Evolutionary conservation across 2,113 vertebrate genomes (phyloP).

Genomic region (Peromyscus polionotus): DNA sequence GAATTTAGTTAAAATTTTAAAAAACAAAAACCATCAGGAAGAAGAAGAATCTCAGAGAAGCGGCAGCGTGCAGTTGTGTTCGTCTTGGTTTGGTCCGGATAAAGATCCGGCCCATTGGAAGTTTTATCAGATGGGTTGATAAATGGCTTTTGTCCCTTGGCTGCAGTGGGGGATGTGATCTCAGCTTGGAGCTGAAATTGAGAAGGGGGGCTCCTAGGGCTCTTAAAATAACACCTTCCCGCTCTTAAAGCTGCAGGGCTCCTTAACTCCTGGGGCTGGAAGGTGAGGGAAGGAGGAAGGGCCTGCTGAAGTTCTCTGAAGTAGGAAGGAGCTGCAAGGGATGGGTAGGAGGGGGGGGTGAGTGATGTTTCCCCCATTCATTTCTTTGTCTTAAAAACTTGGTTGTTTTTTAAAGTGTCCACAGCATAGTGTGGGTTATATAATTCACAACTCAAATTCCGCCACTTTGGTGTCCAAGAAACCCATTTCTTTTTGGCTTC

Average conservation of each 20-base stretch:
- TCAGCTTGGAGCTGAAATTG: constrained; percentile 76
- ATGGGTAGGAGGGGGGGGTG: neutral
- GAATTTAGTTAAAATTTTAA: neutral
- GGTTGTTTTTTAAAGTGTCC: neutral
- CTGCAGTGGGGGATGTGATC: constrained; percentile 74
- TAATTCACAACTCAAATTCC: constrained; percentile 58
- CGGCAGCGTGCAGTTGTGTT: neutral
- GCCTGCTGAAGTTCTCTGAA: neutral
- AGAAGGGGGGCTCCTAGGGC: constrained; percentile 74
- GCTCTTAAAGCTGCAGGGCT: constrained; percentile 61
- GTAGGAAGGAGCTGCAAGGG: neutral
- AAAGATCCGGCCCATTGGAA: constrained; percentile 84
- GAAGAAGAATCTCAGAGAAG: neutral
- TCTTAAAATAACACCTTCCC: constrained; percentile 78
- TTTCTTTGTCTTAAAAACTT: constrained; percentile 26
- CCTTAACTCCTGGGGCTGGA: neutral
- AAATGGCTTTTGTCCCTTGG: constrained; percentile 87
- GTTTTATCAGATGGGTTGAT: constrained; percentile 85
- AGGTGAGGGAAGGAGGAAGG: neutral
- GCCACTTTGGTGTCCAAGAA: constrained; percentile 71
- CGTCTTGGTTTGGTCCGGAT: constrained; percentile 65
- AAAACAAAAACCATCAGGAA: neutral
- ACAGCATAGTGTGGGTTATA: constrained; percentile 64
- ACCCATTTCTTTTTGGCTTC: constrained; percentile 68
- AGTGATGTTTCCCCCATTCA: neutral